These are phyloP conservation scores for Fistularia commersonii DNA, from an alignment of 2,797 vertebrate species.

Conservation along the genomic window DNA sequence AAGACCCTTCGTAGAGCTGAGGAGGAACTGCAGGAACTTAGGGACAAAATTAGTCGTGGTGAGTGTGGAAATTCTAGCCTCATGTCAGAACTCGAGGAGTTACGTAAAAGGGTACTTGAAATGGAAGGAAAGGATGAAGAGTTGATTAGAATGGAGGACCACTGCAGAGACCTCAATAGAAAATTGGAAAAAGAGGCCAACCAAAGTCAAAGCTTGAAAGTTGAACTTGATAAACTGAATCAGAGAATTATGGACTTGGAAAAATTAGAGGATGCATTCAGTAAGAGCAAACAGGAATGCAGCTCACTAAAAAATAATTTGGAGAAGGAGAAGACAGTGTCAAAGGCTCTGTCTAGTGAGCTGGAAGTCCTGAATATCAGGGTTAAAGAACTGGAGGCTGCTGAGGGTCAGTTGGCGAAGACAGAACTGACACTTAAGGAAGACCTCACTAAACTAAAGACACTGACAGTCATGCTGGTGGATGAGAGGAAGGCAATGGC, in stretches of 20 bases:
- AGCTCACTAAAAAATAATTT: conserved; percentile 84
- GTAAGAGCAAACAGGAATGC: conserved; percentile 94
- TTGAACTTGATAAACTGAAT: conserved; percentile 90
- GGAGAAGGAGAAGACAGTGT: conserved; percentile 89
- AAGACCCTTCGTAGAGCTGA: conserved; percentile 87
- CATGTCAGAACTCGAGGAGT: conserved; percentile 88
- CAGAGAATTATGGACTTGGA: conserved; percentile 92
- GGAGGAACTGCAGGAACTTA: conserved; percentile 91
- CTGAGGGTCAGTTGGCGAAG: conserved; percentile 86
- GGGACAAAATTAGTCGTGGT: conserved; percentile 87
- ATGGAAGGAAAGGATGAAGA: conserved; percentile 98
- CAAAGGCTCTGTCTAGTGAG: conserved; percentile 86
- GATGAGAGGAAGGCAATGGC: conserved; percentile 91
- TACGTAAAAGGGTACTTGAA: conserved; percentile 88
- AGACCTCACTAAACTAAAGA: conserved; percentile 94
- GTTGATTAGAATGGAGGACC: conserved; percentile 91
- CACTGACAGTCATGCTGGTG: conserved; percentile 93
- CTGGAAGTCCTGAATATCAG: conserved; percentile 85
- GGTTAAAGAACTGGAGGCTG: conserved; percentile 86
- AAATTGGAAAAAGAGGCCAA: conserved; percentile 89
- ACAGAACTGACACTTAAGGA: conserved; percentile 89
- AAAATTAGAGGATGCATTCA: conserved; percentile 92
- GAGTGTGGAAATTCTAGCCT: conserved; percentile 86
- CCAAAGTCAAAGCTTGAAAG: conserved; percentile 85
- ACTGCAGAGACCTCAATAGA: conserved; percentile 89